A percentile compares a stretch with the other conserved stretches of the same genome.
These are phyloP conservation scores for Sussaba pulchella DNA, from an alignment of 2,888 invertebrate genomes.

Conservation along the genomic window DNA sequence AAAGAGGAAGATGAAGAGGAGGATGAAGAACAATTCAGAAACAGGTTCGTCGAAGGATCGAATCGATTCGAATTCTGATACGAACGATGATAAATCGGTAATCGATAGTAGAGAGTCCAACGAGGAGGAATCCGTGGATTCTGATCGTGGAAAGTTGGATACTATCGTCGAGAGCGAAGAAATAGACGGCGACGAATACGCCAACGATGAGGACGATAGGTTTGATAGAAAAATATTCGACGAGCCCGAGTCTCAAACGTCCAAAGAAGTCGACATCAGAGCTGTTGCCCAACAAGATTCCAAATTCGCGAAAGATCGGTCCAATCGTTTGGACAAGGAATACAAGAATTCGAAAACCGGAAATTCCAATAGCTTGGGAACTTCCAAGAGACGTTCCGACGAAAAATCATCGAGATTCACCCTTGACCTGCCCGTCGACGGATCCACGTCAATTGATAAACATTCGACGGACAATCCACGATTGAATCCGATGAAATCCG, in stretches of 20 bases:
- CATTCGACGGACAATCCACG: conserved; percentile 39
- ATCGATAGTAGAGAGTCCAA: conserved; percentile 29
- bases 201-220: conserved; percentile 49
- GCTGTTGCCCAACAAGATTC: conserved; percentile 59
- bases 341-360: conserved; percentile 61
- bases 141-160: background rate
- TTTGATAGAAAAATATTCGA: conserved; percentile 70
- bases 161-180: conserved; percentile 13
- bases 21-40: background rate
- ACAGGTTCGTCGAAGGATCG: conserved; percentile 1
- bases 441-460: conserved; percentile 38
- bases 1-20: background rate
- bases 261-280: conserved; percentile 70
- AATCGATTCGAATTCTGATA: background rate
- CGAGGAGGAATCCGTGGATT: conserved; percentile 29
- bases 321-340: conserved; percentile 42
- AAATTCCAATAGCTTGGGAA: conserved; percentile 24
- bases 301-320: conserved; percentile 60
- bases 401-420: conserved; percentile 58
- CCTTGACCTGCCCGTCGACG: conserved; percentile 42
- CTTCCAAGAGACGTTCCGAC: conserved; percentile 32
- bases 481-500: conserved; percentile 25
- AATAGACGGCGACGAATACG: conserved; percentile 61
- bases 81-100: background rate
- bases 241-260: conserved; percentile 69